Evolutionary conservation across 2,888 invertebrate genomes (phyloP).

Genomic region (Horisme vitalbata): DNA sequence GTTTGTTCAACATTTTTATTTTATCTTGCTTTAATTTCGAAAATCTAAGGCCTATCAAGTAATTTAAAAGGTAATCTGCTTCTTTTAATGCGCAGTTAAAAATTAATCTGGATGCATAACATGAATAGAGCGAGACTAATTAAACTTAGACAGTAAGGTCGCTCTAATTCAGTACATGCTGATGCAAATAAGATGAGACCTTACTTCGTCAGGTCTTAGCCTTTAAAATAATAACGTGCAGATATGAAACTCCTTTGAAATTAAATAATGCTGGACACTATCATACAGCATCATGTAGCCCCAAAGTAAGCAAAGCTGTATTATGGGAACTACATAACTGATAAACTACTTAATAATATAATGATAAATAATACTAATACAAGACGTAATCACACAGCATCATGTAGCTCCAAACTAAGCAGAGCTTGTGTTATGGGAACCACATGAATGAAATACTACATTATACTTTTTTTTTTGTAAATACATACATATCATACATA

Average conservation of each 20-base stretch:
- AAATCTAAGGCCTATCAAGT: neutral
- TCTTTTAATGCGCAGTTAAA: slow-evolving; percentile 25
- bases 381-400: too few relatives aligned
- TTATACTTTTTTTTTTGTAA: too few relatives aligned
- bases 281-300: too few relatives aligned
- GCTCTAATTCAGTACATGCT: slow-evolving; percentile 52
- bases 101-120: slow-evolving; percentile 30
- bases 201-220: slow-evolving; percentile 35
- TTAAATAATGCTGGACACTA: neutral
- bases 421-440: too few relatives aligned
- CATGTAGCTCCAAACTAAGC: too few relatives aligned
- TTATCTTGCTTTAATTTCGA: neutral
- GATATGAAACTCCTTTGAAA: slow-evolving; percentile 8
- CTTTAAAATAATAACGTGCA: slow-evolving; percentile 15
- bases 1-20: too few relatives aligned
- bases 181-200: slow-evolving; percentile 56
- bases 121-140: slow-evolving; percentile 27
- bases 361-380: too few relatives aligned
- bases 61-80: slow-evolving; percentile 11
- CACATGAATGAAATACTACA: too few relatives aligned
- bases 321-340: too few relatives aligned
- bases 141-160: slow-evolving; percentile 53
- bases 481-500: too few relatives aligned
- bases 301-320: too few relatives aligned
- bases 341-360: too few relatives aligned